Conservation (phyloP, 2,113 vertebrate genomes). For the Platichthys flesus region DNA sequence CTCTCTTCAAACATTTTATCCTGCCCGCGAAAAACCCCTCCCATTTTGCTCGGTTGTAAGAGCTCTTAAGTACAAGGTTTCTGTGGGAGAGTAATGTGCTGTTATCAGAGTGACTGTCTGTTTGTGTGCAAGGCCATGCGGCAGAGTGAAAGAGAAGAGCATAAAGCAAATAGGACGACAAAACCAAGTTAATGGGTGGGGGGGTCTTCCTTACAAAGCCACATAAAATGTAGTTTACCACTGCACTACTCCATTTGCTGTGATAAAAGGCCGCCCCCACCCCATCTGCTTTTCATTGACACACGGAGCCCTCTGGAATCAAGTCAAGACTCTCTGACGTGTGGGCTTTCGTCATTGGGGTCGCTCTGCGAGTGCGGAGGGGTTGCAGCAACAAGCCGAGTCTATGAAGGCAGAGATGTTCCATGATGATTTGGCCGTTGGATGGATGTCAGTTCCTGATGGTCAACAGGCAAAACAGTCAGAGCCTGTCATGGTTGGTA, state of each 20-base stretch:
- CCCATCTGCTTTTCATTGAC: slow-evolving; percentile 30
- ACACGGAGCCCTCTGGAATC: neutral
- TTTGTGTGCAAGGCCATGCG: slow-evolving; percentile 15
- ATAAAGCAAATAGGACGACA: neutral
- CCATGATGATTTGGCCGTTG: too few species aligned
- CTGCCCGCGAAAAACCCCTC: neutral
- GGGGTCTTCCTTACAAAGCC: slow-evolving; percentile 11
- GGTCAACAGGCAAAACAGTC: neutral
- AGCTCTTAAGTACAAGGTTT: slow-evolving; percentile 25
- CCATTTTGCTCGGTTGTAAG: neutral
- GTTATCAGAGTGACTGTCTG: slow-evolving; percentile 1
- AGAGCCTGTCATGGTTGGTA: too few species aligned
- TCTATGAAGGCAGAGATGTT: neutral
- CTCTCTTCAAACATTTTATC: neutral
- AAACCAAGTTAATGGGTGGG: neutral
- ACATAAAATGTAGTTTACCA: slow-evolving; percentile 14
- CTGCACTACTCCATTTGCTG: neutral
- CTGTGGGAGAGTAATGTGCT: neutral
- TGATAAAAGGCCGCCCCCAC: slow-evolving; percentile 3
- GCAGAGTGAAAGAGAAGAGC: slow-evolving; percentile 12
- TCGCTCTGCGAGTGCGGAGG: slow-evolving; percentile 7
- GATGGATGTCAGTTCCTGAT: neutral
- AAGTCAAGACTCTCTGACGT: slow-evolving; percentile 13
- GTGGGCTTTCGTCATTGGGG: slow-evolving; percentile 8
- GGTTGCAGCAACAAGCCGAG: slow-evolving; percentile 6